These are phyloP conservation scores for Lacanobia wlatinum DNA, from an alignment of 2,888 invertebrate genomes.

Conservation along the genomic window DNA sequence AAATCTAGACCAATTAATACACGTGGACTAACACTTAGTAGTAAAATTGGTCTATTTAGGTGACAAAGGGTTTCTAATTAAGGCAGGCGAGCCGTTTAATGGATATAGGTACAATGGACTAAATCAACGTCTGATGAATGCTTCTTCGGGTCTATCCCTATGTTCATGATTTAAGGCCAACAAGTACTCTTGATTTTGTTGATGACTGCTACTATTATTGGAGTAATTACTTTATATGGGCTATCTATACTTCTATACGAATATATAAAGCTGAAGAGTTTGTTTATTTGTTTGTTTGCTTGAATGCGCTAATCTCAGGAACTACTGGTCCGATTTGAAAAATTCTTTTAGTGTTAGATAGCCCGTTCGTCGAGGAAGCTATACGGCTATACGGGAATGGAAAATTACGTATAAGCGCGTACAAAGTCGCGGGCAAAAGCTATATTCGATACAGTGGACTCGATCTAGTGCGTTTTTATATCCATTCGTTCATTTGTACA, in stretches of 20 bases:
- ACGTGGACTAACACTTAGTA: slow-evolving; percentile 38
- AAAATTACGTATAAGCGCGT: no score
- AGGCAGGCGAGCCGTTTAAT: slow-evolving; percentile 17
- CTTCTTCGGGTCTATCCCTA: slow-evolving; percentile 17
- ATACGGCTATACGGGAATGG: no score
- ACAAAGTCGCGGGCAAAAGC: no score
- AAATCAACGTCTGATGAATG: slow-evolving; percentile 30
- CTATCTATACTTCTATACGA: no score
- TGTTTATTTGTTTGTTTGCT: no score
- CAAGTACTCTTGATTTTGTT: slow-evolving; percentile 17
- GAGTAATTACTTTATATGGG: neutral
- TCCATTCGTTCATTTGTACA: neutral
- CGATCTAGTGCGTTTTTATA: neutral
- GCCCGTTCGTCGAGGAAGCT: no score
- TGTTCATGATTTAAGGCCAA: slow-evolving; percentile 33
- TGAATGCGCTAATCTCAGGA: no score
- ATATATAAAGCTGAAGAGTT: no score
- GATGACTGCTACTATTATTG: slow-evolving; percentile 10
- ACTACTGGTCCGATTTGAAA: no score
- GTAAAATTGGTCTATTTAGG: slow-evolving; percentile 39
- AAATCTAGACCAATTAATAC: slow-evolving; percentile 40
- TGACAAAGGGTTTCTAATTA: slow-evolving; percentile 50
- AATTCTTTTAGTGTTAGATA: no score
- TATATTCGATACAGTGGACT: neutral
- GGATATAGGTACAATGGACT: slow-evolving; percentile 34